A percentile compares a stretch with the other conserved stretches of the same genome.
Evolutionary conservation across 2,888 invertebrate species (phyloP).

Genomic region (Keiferia lycopersicella): DNA sequence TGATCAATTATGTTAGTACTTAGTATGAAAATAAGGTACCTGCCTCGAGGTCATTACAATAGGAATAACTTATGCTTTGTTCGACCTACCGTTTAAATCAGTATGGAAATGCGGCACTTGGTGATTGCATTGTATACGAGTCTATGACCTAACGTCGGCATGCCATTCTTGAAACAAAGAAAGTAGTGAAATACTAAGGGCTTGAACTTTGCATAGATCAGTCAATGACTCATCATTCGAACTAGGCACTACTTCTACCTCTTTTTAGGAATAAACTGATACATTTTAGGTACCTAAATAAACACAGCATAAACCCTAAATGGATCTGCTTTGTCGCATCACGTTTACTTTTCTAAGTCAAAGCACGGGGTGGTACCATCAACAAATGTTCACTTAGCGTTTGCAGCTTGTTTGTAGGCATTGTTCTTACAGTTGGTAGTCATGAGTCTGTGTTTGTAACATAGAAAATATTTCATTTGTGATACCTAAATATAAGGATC

Average conservation of each 20-base stretch:
- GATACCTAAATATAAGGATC: constrained; percentile 21
- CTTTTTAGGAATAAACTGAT: neutral
- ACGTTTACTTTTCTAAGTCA: constrained; percentile 5
- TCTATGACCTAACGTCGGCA: constrained; percentile 19
- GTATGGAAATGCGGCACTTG: constrained; percentile 30
- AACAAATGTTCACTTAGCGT: constrained; percentile 4
- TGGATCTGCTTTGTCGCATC: neutral
- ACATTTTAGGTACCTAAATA: neutral
- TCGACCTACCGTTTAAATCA: constrained; percentile 35
- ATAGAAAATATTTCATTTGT: constrained; percentile 45
- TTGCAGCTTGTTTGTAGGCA: constrained; percentile 45
- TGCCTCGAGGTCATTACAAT: constrained; percentile 33
- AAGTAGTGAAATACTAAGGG: neutral
- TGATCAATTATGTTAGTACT: neutral
- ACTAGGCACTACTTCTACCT: neutral
- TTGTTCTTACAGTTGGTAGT: constrained; percentile 44
- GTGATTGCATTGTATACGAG: constrained; percentile 28
- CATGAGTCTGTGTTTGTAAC: constrained; percentile 55
- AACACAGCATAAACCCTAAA: neutral
- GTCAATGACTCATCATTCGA: neutral
- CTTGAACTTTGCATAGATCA: neutral
- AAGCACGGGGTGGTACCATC: constrained; percentile 22
- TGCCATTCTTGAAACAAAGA: constrained; percentile 19
- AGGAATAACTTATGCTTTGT: constrained; percentile 35
- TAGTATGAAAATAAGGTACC: constrained; percentile 36